Percentiles rank a stretch among this genome's conserved stretches.
Conservation (phyloP, 2,113 vertebrate genomes). For the Urocitellus parryii region DNA sequence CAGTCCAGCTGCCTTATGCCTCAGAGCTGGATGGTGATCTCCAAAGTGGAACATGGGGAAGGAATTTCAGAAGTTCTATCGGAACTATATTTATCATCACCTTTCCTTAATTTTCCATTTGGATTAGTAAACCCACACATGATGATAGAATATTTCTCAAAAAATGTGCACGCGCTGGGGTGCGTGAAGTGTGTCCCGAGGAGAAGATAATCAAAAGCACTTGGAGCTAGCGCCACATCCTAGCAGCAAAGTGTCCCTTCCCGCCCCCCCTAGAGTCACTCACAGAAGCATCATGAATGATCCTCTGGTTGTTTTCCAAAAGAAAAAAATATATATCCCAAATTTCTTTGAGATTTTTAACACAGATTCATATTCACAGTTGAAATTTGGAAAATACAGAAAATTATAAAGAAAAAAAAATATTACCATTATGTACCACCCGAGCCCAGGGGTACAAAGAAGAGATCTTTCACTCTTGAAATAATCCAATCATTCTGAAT, state of each 20-base stretch:
- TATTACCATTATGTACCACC: background rate
- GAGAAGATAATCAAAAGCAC: background rate
- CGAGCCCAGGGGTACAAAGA: background rate
- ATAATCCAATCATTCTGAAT: background rate
- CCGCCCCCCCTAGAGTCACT: background rate
- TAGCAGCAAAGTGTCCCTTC: background rate
- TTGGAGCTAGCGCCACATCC: background rate
- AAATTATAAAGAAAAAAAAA: background rate
- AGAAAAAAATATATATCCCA: background rate
- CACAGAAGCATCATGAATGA: background rate
- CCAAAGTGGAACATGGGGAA: background rate
- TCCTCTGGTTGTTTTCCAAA: background rate
- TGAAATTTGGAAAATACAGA: background rate
- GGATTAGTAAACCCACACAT: background rate
- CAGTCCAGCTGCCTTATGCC: background rate
- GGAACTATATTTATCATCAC: background rate
- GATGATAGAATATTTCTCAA: background rate
- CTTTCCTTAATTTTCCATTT: background rate
- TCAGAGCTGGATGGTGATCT: background rate
- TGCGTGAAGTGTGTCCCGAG: background rate
- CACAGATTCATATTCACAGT: background rate
- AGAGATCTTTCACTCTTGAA: background rate
- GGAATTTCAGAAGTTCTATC: background rate
- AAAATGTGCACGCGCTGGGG: accelerated
- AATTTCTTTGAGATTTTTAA: conserved; percentile 16